Evolutionary conservation across 1,140 invertebrate genomes (phyloP), one percentile per base, ranked within the genome.

Genomic region (Phenacoccus solenopsis): DNA sequence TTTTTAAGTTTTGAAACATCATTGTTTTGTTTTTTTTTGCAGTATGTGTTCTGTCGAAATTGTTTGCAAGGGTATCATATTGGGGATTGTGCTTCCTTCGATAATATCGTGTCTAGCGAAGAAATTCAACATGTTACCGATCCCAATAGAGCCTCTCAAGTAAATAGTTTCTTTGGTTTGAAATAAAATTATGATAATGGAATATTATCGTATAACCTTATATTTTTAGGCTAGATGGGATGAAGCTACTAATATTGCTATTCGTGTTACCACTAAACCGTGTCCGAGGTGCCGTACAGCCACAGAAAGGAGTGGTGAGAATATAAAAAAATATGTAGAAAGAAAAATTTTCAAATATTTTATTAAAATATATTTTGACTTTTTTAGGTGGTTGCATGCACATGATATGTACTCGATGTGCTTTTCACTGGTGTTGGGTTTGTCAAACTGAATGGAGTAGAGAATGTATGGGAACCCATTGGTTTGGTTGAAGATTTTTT

Each of bases 381-480:
- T 72, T 72, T 74, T 73, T 75, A 90, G 88, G 88, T 75, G 91
- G 91, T 16, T 94, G 91, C 78, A 93, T 93, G 91, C 91, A 94
- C 76, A 93, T 94, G 87, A 81, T 90, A 12, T 91, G 89, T 74
- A 86, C 86, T 67, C 85, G 87, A 3, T 94, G 91, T 79, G 82
- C 82, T 25, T 89, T 85, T 74, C 87, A 93, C 73, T 94, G 91
- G 91, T 94, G 91, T 78, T 94, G 91, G 91, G 81, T 94, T 10
- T 94, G 91, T 77, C 89, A 92, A 78, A 87, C 85, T 1, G 82
- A 86, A 73, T 94, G 91, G 91, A 90, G 87, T 0, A 81, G 90
- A 74, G 87, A 91, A 10, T 94, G 91, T 77, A 91, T 92, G 88
- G 89, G 86, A 5, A 87, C 84, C 76, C 91, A 94, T 78, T 94